phyloP scores from a whole-genome alignment of 1,140 invertebrate genomes.

The Bombus huntii region DNA sequence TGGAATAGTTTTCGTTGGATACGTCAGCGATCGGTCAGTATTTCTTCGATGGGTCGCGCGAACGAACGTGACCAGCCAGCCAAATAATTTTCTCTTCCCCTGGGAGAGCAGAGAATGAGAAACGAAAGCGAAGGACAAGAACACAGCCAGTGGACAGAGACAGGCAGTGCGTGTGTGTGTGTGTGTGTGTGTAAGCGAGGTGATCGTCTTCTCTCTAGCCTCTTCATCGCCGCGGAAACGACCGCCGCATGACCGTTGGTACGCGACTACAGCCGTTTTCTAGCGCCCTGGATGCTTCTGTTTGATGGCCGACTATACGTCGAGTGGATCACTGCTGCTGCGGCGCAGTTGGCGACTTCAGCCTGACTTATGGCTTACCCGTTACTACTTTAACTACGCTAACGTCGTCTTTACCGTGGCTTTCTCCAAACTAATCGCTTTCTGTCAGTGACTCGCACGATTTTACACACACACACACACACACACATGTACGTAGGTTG shows the following conservation, averaged over 20 bases:
- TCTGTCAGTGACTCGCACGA: background rate
- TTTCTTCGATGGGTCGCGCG: background rate
- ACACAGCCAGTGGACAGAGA: background rate
- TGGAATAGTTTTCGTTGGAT: conserved; percentile 5
- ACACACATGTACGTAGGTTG: too few species aligned
- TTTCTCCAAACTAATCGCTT: background rate
- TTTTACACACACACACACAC: background rate
- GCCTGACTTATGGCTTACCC: conserved; percentile 39
- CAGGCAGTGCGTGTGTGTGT: accelerated
- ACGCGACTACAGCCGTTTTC: conserved; percentile 14
- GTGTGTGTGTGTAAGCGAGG: too few species aligned
- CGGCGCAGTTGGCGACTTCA: background rate
- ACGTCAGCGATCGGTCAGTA: conserved; percentile 6
- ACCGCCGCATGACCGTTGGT: conserved; percentile 5
- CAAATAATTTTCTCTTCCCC: background rate
- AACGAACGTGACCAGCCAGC: conserved; percentile 5
- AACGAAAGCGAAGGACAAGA: background rate
- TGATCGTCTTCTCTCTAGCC: background rate
- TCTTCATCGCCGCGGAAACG: conserved; percentile 44
- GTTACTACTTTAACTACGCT: conserved; percentile 38
- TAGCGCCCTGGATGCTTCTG: background rate
- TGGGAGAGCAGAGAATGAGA: background rate
- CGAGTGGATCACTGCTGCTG: conserved; percentile 5
- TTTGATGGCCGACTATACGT: conserved; percentile 12
- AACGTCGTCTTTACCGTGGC: background rate